phyloP scores from a whole-genome alignment of 2,888 invertebrate species.

The Zygothrica quintamaculata region DNA sequence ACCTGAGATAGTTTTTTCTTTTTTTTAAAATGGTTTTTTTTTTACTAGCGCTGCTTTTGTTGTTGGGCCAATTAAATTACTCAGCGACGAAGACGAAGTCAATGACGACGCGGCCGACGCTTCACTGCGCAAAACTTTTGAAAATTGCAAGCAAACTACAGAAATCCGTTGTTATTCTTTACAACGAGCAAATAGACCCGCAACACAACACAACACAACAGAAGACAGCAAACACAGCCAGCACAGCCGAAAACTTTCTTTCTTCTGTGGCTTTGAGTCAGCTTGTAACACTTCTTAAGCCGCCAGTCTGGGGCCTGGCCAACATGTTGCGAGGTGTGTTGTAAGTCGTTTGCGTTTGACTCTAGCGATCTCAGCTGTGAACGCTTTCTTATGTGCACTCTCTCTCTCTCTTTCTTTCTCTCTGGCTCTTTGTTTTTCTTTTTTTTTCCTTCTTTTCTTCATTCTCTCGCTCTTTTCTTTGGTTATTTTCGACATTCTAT shows the following conservation, averaged over 20 bases:
- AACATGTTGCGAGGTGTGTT: constrained; percentile 44
- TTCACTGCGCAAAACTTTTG: constrained; percentile 65
- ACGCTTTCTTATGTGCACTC: constrained; percentile 23
- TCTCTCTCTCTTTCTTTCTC: constrained; percentile 19
- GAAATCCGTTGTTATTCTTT: constrained; percentile 39
- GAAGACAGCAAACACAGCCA: constrained; percentile 73
- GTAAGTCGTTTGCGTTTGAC: constrained; percentile 7
- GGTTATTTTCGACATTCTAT: constrained; percentile 49
- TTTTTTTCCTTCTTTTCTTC: constrained; percentile 24
- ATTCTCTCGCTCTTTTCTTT: too few species aligned
- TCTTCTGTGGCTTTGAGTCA: constrained; percentile 78
- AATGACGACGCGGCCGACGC: constrained; percentile 49
- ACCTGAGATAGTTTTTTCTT: constrained; percentile 60
- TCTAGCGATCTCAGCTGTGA: constrained; percentile 32
- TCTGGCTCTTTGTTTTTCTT: too few species aligned
- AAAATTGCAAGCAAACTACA: constrained; percentile 43
- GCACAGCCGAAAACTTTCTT: constrained; percentile 83
- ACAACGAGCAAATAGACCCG: constrained; percentile 8
- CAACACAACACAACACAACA: constrained; percentile 18
- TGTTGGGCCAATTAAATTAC: constrained; percentile 71
- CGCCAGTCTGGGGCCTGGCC: constrained; percentile 41
- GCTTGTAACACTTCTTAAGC: constrained; percentile 83
- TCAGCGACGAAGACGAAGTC: constrained; percentile 44
- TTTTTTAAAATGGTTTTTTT: constrained; percentile 27
- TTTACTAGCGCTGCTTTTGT: constrained; percentile 28